phyloP scores from a whole-genome alignment of 1,140 invertebrate genomes.

The Vollenhovia emeryi region DNA sequence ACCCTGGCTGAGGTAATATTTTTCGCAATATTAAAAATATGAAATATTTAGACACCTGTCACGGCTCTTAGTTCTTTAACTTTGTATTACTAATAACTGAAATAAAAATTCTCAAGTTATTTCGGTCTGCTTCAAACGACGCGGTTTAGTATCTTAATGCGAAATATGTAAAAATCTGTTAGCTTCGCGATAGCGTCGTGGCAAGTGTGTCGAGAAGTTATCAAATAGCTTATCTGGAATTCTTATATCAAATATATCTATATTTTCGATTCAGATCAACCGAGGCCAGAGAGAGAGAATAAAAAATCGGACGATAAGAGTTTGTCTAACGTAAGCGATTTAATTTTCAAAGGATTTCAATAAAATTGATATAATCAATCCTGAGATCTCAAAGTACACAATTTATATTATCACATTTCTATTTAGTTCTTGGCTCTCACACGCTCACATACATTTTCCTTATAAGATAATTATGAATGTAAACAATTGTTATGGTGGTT shows the following conservation, averaged over 20 bases:
- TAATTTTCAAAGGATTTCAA: background rate
- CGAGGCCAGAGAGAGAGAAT: background rate
- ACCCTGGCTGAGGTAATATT: too few species aligned
- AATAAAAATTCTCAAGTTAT: too few species aligned
- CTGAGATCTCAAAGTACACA: background rate
- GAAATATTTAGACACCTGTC: too few species aligned
- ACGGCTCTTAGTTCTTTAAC: too few species aligned
- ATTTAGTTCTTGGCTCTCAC: too few species aligned
- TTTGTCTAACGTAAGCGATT: background rate
- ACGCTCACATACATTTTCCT: background rate
- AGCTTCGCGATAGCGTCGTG: too few species aligned
- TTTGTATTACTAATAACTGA: too few species aligned
- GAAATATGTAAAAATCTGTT: background rate
- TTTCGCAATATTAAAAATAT: too few species aligned
- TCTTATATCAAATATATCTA: background rate
- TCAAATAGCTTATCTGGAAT: background rate
- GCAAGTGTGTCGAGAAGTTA: background rate
- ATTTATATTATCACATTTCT: background rate
- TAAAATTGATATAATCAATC: background rate
- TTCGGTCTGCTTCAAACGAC: too few species aligned
- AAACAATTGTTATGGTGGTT: too few species aligned
- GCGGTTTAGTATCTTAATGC: background rate
- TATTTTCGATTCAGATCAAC: background rate
- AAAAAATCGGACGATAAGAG: background rate
- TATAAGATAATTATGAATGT: background rate